These are phyloP conservation scores for Heterodera filipjevi DNA, from an alignment of 2,888 invertebrate species.

Conservation along the genomic window DNA sequence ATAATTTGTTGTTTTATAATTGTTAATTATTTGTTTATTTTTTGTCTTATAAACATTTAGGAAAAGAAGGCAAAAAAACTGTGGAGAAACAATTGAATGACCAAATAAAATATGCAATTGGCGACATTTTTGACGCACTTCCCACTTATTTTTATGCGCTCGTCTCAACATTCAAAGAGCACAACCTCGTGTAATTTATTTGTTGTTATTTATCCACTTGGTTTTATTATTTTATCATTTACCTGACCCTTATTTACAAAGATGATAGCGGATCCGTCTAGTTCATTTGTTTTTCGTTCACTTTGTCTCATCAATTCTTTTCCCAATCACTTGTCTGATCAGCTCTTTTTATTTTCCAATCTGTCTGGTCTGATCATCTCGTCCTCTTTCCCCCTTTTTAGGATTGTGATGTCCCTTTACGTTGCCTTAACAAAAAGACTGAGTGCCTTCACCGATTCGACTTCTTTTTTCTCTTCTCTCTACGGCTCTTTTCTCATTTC, in stretches of 20 bases:
- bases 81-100: slow-evolving; percentile 67
- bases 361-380: no score
- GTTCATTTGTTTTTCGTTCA: neutral
- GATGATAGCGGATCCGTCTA: no score
- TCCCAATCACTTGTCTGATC: neutral
- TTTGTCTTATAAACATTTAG: no score
- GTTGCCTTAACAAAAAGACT: slow-evolving; percentile 87
- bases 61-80: slow-evolving; percentile 38
- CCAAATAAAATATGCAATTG: slow-evolving; percentile 75
- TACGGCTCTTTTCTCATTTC: slow-evolving; percentile 84
- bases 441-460: slow-evolving; percentile 71
- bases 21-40: no score
- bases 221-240: no score
- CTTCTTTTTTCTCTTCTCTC: slow-evolving; percentile 83
- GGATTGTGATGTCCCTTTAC: slow-evolving; percentile 89
- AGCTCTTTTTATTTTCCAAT: no score
- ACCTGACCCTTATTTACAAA: no score
- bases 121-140: slow-evolving; percentile 82
- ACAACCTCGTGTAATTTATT: slow-evolving; percentile 79
- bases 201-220: slow-evolving; percentile 16
- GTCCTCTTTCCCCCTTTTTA: slow-evolving; percentile 67
- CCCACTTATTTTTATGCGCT: slow-evolving; percentile 85
- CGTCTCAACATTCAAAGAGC: slow-evolving; percentile 79
- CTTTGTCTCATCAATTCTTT: neutral
- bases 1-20: no score